A percentile compares a stretch with the other conserved stretches of the same genome.
phyloP scores from a whole-genome alignment of 1,140 invertebrate species.

The Orchestia grillus region DNA sequence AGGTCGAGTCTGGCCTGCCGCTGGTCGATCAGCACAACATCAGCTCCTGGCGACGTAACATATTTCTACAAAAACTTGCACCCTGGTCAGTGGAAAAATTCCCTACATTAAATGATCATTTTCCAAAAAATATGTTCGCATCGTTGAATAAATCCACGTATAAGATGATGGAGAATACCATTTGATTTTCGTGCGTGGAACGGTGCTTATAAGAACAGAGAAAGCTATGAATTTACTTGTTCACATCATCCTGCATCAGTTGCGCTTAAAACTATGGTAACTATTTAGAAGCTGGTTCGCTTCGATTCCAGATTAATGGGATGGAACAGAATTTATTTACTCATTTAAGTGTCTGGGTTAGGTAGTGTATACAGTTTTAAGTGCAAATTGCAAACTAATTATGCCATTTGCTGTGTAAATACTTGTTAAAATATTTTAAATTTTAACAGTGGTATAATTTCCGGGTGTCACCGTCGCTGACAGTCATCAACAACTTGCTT shows the following conservation, averaged over 20 bases:
- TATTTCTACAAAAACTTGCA: conserved; percentile 4
- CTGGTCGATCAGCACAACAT: conserved; percentile 18
- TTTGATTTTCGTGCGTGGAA: not conserved
- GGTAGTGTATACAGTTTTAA: no score
- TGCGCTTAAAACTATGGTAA: not conserved
- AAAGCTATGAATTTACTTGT: not conserved
- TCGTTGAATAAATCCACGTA: not conserved
- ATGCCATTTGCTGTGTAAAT: no score
- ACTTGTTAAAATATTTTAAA: no score
- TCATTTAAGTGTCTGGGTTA: no score
- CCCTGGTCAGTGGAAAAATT: not conserved
- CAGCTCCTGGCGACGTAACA: not conserved
- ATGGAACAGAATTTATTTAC: no score
- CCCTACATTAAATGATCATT: not conserved
- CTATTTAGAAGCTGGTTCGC: no score
- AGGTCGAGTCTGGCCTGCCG: not conserved
- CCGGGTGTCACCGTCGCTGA: no score
- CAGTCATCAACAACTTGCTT: no score
- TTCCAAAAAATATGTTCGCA: not conserved
- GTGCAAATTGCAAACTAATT: no score
- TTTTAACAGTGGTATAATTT: no score
- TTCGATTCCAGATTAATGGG: no score
- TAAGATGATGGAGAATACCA: not conserved
- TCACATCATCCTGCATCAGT: not conserved
- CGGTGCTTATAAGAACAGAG: not conserved